phyloP scores from a whole-genome alignment of 2,888 invertebrate species.

The Lithophane ornitopus region DNA sequence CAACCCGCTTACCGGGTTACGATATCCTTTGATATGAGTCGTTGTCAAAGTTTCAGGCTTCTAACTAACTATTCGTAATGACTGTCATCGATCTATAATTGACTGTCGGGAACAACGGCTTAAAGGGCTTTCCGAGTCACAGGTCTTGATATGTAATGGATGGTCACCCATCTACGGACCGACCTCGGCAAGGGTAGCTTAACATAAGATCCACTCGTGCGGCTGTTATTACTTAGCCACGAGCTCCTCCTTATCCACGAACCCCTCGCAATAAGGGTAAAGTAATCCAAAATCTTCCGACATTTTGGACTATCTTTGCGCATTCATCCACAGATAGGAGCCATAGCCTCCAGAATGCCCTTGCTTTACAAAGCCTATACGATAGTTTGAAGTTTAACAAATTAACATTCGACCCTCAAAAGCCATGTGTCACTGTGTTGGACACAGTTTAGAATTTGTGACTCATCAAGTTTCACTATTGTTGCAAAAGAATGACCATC shows the following conservation, averaged over 20 bases:
- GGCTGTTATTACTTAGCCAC: neutral
- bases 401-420: conserved; percentile 35
- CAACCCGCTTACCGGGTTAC: neutral
- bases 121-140: neutral
- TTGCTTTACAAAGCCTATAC: neutral
- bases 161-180: neutral
- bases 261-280: neutral
- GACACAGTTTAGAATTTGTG: conserved; percentile 45
- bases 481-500: conserved; percentile 56
- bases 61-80: neutral
- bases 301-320: neutral
- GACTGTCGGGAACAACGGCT: neutral
- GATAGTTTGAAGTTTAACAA: neutral
- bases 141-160: neutral
- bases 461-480: conserved; percentile 59
- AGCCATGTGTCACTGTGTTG: conserved; percentile 39
- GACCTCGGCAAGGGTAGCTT: neutral
- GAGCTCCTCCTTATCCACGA: no score
- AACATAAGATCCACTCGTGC: neutral
- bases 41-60: neutral
- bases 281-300: neutral
- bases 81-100: neutral
- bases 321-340: neutral
- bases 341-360: neutral
- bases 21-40: neutral